Evolutionary conservation across 30 jellyfish, hydroid and myxozoan species (phyloP).

Genomic region (Aurelia aurita): DNA sequence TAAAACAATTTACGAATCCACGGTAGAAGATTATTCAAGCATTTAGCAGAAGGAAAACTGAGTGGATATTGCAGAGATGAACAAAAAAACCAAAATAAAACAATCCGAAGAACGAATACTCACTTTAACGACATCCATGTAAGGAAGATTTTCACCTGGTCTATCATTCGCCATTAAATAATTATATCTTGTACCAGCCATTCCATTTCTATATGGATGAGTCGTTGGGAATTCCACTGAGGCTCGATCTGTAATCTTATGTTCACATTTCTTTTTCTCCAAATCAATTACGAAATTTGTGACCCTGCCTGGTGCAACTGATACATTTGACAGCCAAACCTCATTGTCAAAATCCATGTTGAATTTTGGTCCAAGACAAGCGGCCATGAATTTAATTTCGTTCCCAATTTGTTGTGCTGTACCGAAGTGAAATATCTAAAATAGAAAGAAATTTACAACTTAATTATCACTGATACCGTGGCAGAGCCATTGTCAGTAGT

Average conservation of each 20-base stretch:
- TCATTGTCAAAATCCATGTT: constrained; percentile 83
- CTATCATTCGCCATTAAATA: constrained; percentile 93
- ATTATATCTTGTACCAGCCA: constrained; percentile 74
- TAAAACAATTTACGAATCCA: no score
- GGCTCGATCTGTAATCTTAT: constrained; percentile 61
- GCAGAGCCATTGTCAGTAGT: no score
- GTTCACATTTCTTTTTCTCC: constrained; percentile 45
- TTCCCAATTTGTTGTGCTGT: constrained; percentile 82
- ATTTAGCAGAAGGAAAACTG: no score
- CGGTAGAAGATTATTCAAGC: no score
- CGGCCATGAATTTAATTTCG: constrained; percentile 61
- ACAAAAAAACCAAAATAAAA: no score
- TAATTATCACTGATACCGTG: no score
- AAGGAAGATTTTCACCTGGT: constrained; percentile 76
- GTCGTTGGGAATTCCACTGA: constrained; percentile 92
- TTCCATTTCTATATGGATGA: constrained; percentile 95
- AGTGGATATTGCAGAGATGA: no score
- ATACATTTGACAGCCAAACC: constrained; percentile 78
- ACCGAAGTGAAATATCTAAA: constrained; percentile 54
- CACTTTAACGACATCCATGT: constrained; percentile 92
- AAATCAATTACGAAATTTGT: constrained; percentile 63
- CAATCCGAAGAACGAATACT: background rate
- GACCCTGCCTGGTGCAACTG: constrained; percentile 91
- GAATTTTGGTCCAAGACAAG: constrained; percentile 84
- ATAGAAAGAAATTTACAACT: background rate